Conservation (phyloP, 2,797 vertebrate genomes). For the Cirrhinus mrigala region DNA sequence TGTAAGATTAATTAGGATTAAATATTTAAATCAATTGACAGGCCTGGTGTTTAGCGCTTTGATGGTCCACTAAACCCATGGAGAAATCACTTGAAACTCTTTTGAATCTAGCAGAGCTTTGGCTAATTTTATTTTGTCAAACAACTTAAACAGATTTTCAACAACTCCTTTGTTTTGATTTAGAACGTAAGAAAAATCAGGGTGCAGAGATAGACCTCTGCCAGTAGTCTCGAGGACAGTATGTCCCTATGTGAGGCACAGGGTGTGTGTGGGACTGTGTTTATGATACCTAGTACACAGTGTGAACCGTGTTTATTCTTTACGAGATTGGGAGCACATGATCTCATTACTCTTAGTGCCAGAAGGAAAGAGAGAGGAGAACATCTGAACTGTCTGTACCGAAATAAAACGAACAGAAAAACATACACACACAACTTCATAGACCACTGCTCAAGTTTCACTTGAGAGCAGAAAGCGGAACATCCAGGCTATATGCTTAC, state of each 20-base stretch:
- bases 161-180: background rate
- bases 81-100: background rate
- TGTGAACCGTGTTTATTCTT: constrained; percentile 56
- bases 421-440: constrained; percentile 21
- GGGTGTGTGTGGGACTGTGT: constrained; percentile 39
- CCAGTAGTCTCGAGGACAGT: constrained; percentile 45
- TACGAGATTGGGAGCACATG: constrained; percentile 60
- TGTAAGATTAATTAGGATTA: background rate
- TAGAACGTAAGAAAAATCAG: background rate
- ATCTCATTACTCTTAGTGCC: constrained; percentile 52
- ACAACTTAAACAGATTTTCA: background rate
- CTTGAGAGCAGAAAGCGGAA: constrained; percentile 13
- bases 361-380: constrained; percentile 39
- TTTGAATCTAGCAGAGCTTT: background rate
- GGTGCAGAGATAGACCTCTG: constrained; percentile 12
- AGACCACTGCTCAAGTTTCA: constrained; percentile 27
- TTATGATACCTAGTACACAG: constrained; percentile 45
- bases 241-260: constrained; percentile 47
- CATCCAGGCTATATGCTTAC: constrained; percentile 14
- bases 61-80: background rate
- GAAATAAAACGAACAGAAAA: constrained; percentile 40
- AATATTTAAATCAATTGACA: background rate
- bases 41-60: background rate
- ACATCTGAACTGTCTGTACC: constrained; percentile 30
- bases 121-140: background rate